Conservation (phyloP, 2,888 invertebrate genomes). For the Hypomecis atomaria region DNA sequence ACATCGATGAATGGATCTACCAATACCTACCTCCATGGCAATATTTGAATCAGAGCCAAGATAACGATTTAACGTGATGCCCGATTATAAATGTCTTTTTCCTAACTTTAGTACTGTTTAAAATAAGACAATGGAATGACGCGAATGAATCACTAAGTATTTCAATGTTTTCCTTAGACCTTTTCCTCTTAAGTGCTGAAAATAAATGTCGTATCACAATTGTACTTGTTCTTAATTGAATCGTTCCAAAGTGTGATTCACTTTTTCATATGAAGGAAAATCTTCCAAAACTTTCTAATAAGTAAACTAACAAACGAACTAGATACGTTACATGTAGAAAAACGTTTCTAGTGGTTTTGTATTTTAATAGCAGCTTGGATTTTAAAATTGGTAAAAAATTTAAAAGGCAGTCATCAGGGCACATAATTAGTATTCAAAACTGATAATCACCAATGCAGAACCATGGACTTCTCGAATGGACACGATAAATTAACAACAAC, state of each 20-base stretch:
- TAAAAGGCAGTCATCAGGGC: too few species aligned
- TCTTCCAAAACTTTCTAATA: background rate
- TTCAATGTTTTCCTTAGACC: background rate
- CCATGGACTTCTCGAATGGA: too few species aligned
- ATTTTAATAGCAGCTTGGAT: too few species aligned
- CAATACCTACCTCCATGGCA: background rate
- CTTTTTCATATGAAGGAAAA: background rate
- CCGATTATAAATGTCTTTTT: slow-evolving; percentile 5
- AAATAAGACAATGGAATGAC: slow-evolving; percentile 16
- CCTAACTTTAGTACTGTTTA: slow-evolving; percentile 5
- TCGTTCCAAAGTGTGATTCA: background rate
- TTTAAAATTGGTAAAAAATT: too few species aligned
- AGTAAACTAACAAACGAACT: too few species aligned
- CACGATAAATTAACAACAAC: too few species aligned
- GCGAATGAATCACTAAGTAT: slow-evolving; percentile 1
- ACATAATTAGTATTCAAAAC: too few species aligned
- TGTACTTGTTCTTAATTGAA: background rate
- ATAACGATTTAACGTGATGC: slow-evolving; percentile 4
- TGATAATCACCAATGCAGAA: too few species aligned
- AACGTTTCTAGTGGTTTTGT: too few species aligned
- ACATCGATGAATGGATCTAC: slow-evolving; percentile 11
- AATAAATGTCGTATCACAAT: slow-evolving; percentile 10
- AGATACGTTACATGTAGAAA: too few species aligned
- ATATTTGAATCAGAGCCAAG: slow-evolving; percentile 8
- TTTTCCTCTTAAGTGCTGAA: slow-evolving; percentile 16